Percentiles rank a stretch among this genome's conserved stretches.
These are phyloP conservation scores for Trematomus bernacchii DNA, from an alignment of 2,797 vertebrate genomes.

Conservation along the genomic window DNA sequence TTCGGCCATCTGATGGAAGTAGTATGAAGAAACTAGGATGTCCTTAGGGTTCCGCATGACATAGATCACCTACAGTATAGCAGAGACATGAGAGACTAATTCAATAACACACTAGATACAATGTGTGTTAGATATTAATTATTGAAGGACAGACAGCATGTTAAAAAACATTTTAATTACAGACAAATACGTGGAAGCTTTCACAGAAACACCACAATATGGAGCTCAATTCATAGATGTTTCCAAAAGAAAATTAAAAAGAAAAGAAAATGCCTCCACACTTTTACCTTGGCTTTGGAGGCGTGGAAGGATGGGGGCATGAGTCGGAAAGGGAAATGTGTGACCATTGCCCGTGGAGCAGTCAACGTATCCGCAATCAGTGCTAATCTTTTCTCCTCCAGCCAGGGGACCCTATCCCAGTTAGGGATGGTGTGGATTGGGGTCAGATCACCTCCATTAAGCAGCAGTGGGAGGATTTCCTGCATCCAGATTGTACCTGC, in stretches of 20 bases:
- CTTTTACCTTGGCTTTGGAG: constrained; percentile 89
- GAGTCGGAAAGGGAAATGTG: constrained; percentile 86
- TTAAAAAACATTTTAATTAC: not conserved
- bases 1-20: constrained; percentile 87
- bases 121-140: fast-evolving
- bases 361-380: constrained; percentile 66
- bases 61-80: constrained; percentile 87
- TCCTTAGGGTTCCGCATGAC: constrained; percentile 89
- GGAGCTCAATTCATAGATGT: too few relatives aligned
- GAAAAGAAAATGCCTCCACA: not conserved
- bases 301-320: constrained; percentile 84
- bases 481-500: constrained; percentile 88
- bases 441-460: constrained; percentile 86
- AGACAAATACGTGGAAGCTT: not conserved
- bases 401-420: constrained; percentile 91
- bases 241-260: too few relatives aligned
- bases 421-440: constrained; percentile 85
- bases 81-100: constrained; percentile 3
- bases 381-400: constrained; percentile 81
- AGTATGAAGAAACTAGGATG: constrained; percentile 87
- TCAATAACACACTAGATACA: not conserved
- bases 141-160: not conserved
- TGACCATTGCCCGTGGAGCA: constrained; percentile 85
- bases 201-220: too few relatives aligned
- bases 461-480: constrained; percentile 85